Evolutionary conservation across 2,797 vertebrate genomes (phyloP).

Genomic region (Gastrophryne carolinensis): DNA sequence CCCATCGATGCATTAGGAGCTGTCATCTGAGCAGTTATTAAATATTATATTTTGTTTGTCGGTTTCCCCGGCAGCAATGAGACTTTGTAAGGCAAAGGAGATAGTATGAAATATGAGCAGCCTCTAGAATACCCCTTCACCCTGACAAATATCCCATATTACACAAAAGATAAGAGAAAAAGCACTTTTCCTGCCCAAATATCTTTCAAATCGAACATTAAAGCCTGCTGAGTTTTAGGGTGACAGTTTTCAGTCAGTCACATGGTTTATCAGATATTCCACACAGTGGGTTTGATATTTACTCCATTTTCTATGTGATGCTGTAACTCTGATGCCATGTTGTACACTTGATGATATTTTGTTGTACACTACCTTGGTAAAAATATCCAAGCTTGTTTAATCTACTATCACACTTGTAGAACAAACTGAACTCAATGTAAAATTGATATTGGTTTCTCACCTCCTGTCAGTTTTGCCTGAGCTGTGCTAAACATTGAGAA

Average conservation of each 20-base stretch:
- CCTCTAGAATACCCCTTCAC: conserved; percentile 1
- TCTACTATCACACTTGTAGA: no score
- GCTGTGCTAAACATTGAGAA: no score
- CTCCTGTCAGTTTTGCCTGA: no score
- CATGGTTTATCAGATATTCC: background rate
- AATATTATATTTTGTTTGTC: conserved; percentile 11
- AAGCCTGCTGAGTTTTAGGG: background rate
- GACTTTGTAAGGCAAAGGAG: background rate
- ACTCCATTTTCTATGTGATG: background rate
- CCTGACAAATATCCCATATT: conserved; percentile 10
- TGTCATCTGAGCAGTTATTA: conserved; percentile 16
- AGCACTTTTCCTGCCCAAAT: background rate
- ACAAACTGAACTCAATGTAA: no score
- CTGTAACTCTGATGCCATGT: background rate
- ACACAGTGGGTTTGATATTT: background rate
- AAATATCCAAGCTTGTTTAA: no score
- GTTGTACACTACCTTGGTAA: no score
- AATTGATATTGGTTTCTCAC: no score
- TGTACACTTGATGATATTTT: no score
- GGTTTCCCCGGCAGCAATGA: background rate
- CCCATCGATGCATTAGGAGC: background rate
- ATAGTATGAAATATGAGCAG: conserved; percentile 22
- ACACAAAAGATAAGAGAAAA: conserved; percentile 6
- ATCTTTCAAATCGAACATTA: background rate
- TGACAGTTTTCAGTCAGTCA: background rate